Evolutionary conservation across 2,888 invertebrate genomes (phyloP), one percentile per base, ranked within the genome.

Genomic region (Palloptera scutellata): DNA sequence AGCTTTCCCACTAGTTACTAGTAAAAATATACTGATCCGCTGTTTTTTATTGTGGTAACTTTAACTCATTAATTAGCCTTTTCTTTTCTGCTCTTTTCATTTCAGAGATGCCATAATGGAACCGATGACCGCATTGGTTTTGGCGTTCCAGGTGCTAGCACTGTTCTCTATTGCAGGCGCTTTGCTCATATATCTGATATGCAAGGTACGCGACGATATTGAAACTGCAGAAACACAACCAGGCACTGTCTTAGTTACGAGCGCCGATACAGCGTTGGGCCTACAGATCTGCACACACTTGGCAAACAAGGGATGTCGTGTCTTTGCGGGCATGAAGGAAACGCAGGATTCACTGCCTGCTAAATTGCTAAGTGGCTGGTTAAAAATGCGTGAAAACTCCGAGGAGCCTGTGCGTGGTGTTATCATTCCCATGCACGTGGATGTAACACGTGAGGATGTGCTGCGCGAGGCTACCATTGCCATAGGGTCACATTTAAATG

Each of bases 101-200:
- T 76, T 1, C 73, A 84, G 84, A 78, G 64, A 84, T 84, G 84
- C 70, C 79, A 84, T 83, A 81, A 93, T 94, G 93, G 94, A 94
- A 83, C 90, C 91, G 79, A 91, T 92, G 80, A 93, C 93, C 78
- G 92, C 92, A 86, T 86, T 93, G 80, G 90, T 93, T 45, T 86
- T 94, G 83, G 92, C 92, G 77, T 89, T 94, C 79, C 94, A 94
- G 85, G 87, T 94, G 77, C 89, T 93, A 71, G 93, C 93, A 40
- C 87, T 94, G 60, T 92, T 92, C 85, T 92, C 92, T 70, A 93
- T 94, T 76, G 94, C 92, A 54, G 92, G 92, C n/a, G 93, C 93
- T 42, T 87, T 94, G 75, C 86, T 94, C 73, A 86, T 93, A 75
- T 94, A 94, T 81, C 86, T 94, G 74, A 86, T 93, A 75, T 88